These are phyloP conservation scores for Atethmia centrago DNA, from an alignment of 2,888 invertebrate species.

Conservation along the genomic window DNA sequence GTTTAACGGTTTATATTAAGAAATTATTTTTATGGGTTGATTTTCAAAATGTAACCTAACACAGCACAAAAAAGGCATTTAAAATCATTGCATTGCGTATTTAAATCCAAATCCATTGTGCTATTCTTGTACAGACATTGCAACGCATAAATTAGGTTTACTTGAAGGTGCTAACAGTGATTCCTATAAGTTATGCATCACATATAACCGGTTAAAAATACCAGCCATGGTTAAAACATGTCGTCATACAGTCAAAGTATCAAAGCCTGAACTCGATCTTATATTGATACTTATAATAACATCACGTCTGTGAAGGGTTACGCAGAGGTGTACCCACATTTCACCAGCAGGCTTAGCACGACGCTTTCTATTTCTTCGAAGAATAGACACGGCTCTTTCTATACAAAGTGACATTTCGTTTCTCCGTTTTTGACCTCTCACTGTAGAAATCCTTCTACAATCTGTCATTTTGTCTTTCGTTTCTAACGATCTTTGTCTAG, in stretches of 20 bases:
- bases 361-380: no score
- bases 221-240: slow-evolving; percentile 15
- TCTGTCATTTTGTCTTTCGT: no score
- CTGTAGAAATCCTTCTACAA: no score
- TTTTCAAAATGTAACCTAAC: neutral
- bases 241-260: slow-evolving; percentile 11
- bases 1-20: no score
- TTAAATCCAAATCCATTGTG: slow-evolving; percentile 37
- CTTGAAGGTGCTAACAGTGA: slow-evolving; percentile 7
- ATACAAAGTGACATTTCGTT: no score
- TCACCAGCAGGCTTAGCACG: no score
- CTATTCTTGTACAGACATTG: slow-evolving; percentile 7
- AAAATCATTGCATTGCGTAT: neutral
- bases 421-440: no score
- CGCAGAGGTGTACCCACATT: neutral
- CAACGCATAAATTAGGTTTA: slow-evolving; percentile 39
- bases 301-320: neutral
- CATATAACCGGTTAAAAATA: slow-evolving; percentile 34
- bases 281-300: slow-evolving; percentile 4
- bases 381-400: no score
- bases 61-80: neutral
- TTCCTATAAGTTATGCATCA: slow-evolving; percentile 36
- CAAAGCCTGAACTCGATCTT: neutral
- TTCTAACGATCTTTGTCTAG: no score
- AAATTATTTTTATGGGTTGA: no score